Percentiles rank a stretch among this genome's conserved stretches.
Evolutionary conservation across 2,888 invertebrate genomes (phyloP).

Genomic region (Ectemnius lituratus): DNA sequence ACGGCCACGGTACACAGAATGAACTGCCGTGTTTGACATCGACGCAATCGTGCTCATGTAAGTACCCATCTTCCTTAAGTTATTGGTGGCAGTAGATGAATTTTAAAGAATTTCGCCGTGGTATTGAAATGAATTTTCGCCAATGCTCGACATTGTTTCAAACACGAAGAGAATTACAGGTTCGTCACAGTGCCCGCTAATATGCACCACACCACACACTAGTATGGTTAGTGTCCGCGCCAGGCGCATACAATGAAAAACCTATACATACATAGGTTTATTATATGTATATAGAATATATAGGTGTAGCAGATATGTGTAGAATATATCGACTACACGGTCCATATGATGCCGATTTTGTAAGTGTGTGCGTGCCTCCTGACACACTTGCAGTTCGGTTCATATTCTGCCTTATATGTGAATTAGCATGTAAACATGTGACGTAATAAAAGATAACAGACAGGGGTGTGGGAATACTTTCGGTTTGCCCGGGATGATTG

Average conservation of each 20-base stretch:
- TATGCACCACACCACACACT: not conserved
- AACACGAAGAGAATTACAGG: not conserved
- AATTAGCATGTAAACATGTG: constrained; percentile 42
- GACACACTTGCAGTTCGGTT: not conserved
- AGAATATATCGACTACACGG: not conserved
- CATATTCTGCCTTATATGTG: not conserved
- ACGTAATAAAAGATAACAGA: constrained; percentile 30
- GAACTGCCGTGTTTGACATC: constrained; percentile 72
- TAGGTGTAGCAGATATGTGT: too few species aligned
- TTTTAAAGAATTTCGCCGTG: constrained; percentile 15
- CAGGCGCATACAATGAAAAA: not conserved
- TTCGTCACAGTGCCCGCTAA: not conserved
- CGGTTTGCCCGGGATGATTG: not conserved
- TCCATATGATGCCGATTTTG: constrained; percentile 20
- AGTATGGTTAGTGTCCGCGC: not conserved
- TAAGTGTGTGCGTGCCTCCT: not conserved
- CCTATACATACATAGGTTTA: too few species aligned
- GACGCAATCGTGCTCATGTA: constrained; percentile 72
- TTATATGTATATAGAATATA: too few species aligned
- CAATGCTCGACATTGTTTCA: constrained; percentile 25
- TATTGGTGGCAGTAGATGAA: not conserved
- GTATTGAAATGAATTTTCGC: not conserved
- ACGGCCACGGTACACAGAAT: constrained; percentile 75
- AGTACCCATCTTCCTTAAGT: constrained; percentile 66
- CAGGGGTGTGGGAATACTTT: not conserved